Base-by-base conservation (phyloP, 2,113 vertebrate genomes). In the Istiophorus platypterus region DNA sequence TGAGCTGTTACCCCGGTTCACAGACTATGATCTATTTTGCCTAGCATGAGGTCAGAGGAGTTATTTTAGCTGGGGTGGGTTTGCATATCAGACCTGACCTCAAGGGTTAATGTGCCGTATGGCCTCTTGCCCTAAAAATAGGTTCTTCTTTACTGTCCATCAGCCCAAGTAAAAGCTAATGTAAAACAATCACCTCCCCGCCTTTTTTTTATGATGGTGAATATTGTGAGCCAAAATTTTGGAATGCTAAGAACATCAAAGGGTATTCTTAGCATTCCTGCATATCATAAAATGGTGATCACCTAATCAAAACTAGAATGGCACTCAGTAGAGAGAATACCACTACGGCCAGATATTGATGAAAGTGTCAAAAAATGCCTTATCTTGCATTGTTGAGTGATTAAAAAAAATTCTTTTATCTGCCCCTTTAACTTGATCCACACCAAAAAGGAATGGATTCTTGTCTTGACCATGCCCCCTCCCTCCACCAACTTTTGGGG, bases 81-180 rank as follows among this genome's bases (percentile, higher is more conserved):
- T 88, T 87, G 47, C 62, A 78, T 82, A 82, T 82, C 76, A 77
- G 52, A 90, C 14, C 61, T 89, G 85, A 92, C 79, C 76, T 85
- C 67, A 62, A 74, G 75, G 89, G 74, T 92, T 88, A 86, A 89
- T 76, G 31, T 84, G 78, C 63, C 62, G n/a, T 77, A 74, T 66
- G 75, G 26, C 64, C 74, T 61, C 69, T 4, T 64, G 63, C 52
- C 81, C 75, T 82, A 82, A 89, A 93, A 91, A 93, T 89, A 88
- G 81, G 22, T 29, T 66, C 27, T 39, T 72, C 22, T 72, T 54
- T 75, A 45, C 26, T 22, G 17, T 68, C 5, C 5, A 47, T 47
- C 26, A 58, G 29, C 15, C 29, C 12, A 34, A 27, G 20, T 54
- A 72, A 31, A 45, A 29, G 15, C 24, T 42, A 10, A 31, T 42